Evolutionary conservation across 2,113 vertebrate genomes (phyloP), one percentile per base, ranked within the genome.

Genomic region (Cettia cetti): DNA sequence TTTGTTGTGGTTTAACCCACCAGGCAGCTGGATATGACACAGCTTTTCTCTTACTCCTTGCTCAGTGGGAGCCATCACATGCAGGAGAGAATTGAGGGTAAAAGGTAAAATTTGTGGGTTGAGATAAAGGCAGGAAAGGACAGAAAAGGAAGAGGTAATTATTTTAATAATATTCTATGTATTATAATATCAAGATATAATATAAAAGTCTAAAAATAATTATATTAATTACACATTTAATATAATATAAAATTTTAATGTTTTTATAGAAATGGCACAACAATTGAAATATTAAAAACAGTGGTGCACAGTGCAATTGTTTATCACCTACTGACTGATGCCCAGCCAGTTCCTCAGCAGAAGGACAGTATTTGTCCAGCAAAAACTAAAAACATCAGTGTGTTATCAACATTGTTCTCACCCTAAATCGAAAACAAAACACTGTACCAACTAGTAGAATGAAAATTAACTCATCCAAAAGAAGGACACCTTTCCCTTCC

Each of bases 141-240:
- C 21, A 44, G 45, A 66, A 52, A 23, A 65, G 24, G 30, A 80
- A 82, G 39, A 30, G 10, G 20, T 50, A 44, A 37, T 47, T 35
- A 33, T 42, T 68, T 22, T 5, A 31, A 53, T 26, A 68, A 15
- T 44, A 59, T 14, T 57, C 31, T 31, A 10, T 27, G 5, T 52
- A 33, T 59, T 59, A 11, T 26, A 35, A 40, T 28, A 42, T 5
- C 8, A 70, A 15, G 2, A 18, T 27, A 47, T 40, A 75, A 9
- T 1, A 9, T 10, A 65, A 50, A 47, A 76, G 0, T 17, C 0
- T 4, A 57, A 50, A 49, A 6, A 3, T 2, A 31, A 24, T 47
- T 19, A 17, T 28, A 56, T n/a, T 31, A 37, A 10, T 33, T 30
- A 6, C 30, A 4, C 20, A 16, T 26, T 56, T 65, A 15, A 28